A percentile compares a stretch with the other conserved stretches of the same genome.
These are phyloP conservation scores for Scleropages formosus DNA, from an alignment of 2,797 vertebrate genomes.

Conservation along the genomic window DNA sequence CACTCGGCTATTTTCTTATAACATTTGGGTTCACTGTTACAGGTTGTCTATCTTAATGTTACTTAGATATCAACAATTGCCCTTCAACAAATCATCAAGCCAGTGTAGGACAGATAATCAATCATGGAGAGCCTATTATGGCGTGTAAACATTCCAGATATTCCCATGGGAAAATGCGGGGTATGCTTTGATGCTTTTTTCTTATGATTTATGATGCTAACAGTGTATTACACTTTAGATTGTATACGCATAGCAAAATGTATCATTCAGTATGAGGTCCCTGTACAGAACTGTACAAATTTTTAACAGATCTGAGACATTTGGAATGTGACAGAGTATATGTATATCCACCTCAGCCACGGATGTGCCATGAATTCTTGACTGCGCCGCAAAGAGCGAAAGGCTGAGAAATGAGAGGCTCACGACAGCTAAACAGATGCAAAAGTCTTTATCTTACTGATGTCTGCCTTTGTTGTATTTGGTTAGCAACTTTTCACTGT, in stretches of 20 bases:
- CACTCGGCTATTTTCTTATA: constrained; percentile 49
- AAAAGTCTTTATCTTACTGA: neutral
- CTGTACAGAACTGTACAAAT: neutral
- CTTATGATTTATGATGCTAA: constrained; percentile 68
- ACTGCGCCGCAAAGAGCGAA: neutral
- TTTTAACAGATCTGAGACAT: neutral
- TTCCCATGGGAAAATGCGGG: constrained; percentile 45
- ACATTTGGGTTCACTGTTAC: constrained; percentile 64
- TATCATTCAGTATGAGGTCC: constrained; percentile 50
- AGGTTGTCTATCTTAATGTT: constrained; percentile 67
- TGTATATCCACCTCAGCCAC: neutral
- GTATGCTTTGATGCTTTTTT: constrained; percentile 45
- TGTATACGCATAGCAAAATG: constrained; percentile 61
- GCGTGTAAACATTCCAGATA: constrained; percentile 56
- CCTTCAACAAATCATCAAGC: constrained; percentile 68
- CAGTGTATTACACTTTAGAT: constrained; percentile 51
- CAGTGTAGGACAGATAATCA: constrained; percentile 59
- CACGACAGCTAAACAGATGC: neutral
- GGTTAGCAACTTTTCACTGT: no score
- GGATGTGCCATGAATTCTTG: neutral
- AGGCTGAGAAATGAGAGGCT: neutral
- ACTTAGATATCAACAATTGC: constrained; percentile 59
- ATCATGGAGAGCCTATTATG: constrained; percentile 57
- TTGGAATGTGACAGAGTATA: neutral
- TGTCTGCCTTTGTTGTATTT: no score